Percentiles rank a stretch among this genome's conserved stretches.
Conservation (phyloP, 2,797 vertebrate genomes). For the Phalloptychus januarius region DNA sequence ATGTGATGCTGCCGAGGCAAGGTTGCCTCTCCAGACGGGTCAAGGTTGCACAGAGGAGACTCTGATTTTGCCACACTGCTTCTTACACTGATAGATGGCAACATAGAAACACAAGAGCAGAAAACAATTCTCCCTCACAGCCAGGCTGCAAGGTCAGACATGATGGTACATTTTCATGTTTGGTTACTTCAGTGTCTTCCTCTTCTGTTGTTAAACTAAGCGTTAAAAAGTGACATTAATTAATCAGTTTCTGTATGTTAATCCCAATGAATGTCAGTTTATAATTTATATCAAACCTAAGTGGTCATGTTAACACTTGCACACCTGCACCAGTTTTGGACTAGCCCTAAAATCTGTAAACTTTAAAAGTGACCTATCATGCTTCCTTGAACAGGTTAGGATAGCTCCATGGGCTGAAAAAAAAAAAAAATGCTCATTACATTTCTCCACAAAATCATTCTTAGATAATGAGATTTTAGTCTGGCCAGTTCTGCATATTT, state of each 20-base stretch:
- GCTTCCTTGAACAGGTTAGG: no score
- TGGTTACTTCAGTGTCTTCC: background rate
- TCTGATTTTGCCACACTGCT: constrained; percentile 33
- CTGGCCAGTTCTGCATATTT: no score
- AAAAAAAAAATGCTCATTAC: no score
- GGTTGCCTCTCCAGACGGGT: constrained; percentile 65
- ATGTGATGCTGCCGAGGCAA: constrained; percentile 83
- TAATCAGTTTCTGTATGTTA: background rate
- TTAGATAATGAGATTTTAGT: no score
- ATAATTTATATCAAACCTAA: background rate
- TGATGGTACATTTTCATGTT: background rate
- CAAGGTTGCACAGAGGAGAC: constrained; percentile 75
- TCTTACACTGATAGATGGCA: constrained; percentile 23
- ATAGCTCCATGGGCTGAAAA: no score
- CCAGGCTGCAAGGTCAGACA: constrained; percentile 6
- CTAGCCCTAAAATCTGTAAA: background rate
- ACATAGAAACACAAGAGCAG: constrained; percentile 20
- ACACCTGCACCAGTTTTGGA: background rate
- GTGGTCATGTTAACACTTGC: background rate
- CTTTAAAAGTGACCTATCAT: background rate
- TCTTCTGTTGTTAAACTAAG: background rate
- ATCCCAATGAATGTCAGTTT: background rate
- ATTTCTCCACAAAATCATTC: no score
- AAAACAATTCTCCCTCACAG: constrained; percentile 16
- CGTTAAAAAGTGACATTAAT: background rate